Evolutionary conservation across 2,888 invertebrate genomes (phyloP).

Genomic region (Acutogordius australiensis): DNA sequence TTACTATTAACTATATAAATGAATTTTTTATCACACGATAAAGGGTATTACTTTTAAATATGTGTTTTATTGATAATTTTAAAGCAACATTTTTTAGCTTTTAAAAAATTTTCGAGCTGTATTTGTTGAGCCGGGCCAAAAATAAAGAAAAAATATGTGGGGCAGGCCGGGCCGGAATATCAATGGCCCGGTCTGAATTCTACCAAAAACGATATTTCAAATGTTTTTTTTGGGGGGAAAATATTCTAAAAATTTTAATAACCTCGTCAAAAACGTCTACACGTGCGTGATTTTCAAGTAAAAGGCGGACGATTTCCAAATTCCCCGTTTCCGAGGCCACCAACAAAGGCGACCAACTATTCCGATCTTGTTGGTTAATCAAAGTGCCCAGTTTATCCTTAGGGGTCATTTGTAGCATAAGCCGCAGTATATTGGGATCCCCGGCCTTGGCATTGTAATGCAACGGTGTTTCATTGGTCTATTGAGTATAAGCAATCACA

Average conservation of each 20-base stretch:
- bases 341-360: slow-evolving; percentile 70
- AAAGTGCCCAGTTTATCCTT: slow-evolving; percentile 68
- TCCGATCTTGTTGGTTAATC: neutral
- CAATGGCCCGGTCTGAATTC: neutral
- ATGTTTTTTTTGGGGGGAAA: slow-evolving; percentile 5
- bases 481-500: slow-evolving; percentile 21
- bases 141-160: too few relatives aligned
- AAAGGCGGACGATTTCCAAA: slow-evolving; percentile 49
- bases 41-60: too few relatives aligned
- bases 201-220: neutral
- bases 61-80: too few relatives aligned
- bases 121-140: too few relatives aligned
- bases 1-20: too few relatives aligned
- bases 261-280: slow-evolving; percentile 95
- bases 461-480: slow-evolving; percentile 65
- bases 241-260: slow-evolving; percentile 26
- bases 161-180: too few relatives aligned
- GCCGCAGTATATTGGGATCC: slow-evolving; percentile 67
- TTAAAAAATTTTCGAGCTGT: too few relatives aligned
- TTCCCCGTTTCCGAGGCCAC: slow-evolving; percentile 86
- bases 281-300: slow-evolving; percentile 69
- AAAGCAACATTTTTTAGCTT: too few relatives aligned
- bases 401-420: slow-evolving; percentile 67
- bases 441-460: slow-evolving; percentile 80
- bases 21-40: too few relatives aligned